phyloP scores from a whole-genome alignment of 2,113 vertebrate genomes.

The Drymodes brunneopygia region DNA sequence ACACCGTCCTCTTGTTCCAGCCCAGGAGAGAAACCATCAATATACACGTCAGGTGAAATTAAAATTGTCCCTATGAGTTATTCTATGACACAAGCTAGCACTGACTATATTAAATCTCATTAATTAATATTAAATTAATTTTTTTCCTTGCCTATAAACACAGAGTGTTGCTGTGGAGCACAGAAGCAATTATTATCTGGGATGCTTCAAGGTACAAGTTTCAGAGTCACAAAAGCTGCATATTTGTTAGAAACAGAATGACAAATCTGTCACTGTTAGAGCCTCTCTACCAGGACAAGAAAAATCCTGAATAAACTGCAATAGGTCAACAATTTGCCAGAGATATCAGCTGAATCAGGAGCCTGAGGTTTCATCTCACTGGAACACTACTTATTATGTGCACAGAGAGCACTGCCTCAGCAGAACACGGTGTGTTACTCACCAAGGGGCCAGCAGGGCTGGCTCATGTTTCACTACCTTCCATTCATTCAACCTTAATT shows the following conservation, averaged over 20 bases:
- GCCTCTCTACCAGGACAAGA: constrained; percentile 6
- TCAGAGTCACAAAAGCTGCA: neutral
- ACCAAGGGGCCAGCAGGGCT: neutral
- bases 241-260: constrained; percentile 20
- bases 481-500: neutral
- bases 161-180: neutral
- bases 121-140: constrained; percentile 38
- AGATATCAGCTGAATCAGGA: constrained; percentile 59
- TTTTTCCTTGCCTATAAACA: constrained; percentile 2
- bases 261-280: constrained; percentile 26
- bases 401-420: constrained; percentile 28
- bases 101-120: neutral
- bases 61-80: constrained; percentile 21
- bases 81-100: neutral
- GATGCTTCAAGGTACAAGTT: neutral
- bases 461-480: neutral
- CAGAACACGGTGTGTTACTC: neutral
- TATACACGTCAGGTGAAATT: neutral
- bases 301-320: constrained; percentile 29
- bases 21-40: neutral
- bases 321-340: constrained; percentile 54
- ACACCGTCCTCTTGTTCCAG: neutral
- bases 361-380: constrained; percentile 20
- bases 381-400: neutral
- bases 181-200: neutral